Percentiles rank a stretch among this genome's conserved stretches.
phyloP scores from a whole-genome alignment of 2,888 invertebrate genomes.

The Hypselothyrea guttata region DNA sequence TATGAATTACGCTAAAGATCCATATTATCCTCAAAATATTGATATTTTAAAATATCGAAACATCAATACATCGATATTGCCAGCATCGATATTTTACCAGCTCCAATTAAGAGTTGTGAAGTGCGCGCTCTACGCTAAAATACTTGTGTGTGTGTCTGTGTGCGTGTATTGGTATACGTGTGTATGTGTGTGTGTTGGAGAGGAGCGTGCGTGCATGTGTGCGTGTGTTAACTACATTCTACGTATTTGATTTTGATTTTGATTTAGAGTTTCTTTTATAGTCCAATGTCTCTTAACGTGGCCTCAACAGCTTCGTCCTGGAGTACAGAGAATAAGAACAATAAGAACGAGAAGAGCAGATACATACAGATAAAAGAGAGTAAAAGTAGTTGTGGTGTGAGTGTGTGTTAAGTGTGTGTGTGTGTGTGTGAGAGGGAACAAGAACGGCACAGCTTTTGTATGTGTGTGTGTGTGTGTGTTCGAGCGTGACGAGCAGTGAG shows the following conservation, averaged over 20 bases:
- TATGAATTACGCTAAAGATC: too few species aligned
- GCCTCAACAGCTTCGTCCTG: conserved; percentile 97
- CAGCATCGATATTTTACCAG: too few species aligned
- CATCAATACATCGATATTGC: too few species aligned
- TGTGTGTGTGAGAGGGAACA: conserved; percentile 4
- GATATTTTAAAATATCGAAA: too few species aligned
- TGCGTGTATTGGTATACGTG: conserved; percentile 11
- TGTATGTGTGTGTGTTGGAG: conserved; percentile 39
- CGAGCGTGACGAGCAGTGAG: conserved; percentile 20
- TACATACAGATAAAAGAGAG: conserved; percentile 54
- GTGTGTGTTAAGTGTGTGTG: conserved; percentile 2
- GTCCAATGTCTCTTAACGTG: conserved; percentile 96
- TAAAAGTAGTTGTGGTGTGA: conserved; percentile 13
- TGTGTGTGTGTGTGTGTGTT: conserved; percentile 6
- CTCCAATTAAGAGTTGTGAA: neutral
- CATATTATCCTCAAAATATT: too few species aligned
- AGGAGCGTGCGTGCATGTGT: conserved; percentile 29
- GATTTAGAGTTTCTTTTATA: conserved; percentile 83
- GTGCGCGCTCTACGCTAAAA: neutral
- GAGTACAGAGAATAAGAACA: conserved; percentile 78
- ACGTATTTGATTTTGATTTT: conserved; percentile 75
- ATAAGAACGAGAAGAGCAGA: conserved; percentile 76
- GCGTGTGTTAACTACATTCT: conserved; percentile 64
- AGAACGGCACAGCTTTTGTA: neutral
- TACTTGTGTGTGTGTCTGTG: conserved; percentile 26